Base-by-base conservation (phyloP, 2,888 invertebrate genomes). In the Cataglyphis albicans region DNA sequence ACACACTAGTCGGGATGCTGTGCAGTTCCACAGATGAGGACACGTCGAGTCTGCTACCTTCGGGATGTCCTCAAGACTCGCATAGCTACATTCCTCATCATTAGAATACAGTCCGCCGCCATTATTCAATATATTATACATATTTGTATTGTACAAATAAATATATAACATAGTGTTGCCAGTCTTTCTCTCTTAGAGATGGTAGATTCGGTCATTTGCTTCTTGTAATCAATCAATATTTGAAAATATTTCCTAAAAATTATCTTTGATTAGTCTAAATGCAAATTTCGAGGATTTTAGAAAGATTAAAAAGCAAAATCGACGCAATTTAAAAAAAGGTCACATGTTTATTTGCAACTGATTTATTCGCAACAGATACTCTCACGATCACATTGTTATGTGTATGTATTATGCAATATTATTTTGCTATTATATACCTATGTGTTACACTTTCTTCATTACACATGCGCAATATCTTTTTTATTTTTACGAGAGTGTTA, bases 1-100 rank as follows among this genome's bases (percentile, higher is more conserved):
- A 94, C 81, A 94, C 94, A 0, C 89, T 94, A 21, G 93, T 94
- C 1, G 94, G 94, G 0, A 94, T 94, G 94, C 86, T 94, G 6
- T 94, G 93, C 87, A 93, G 91, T 84, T 90, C 94, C 18, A 88
- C 90, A 1, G 93, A 93, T 7, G 91, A 93, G 35, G 91, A 91
- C 44, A 81, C 75, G n/a, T 81, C 90, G 21, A 86, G 59, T 41
- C 82, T 92, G 38, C 63, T 92, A 25, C 74, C 52, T 52, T 52
- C 91, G 0, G 89, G 90, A 21, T 92, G 92, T 59, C 85, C 90
- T 1, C 92, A 91, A 64, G 86, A 91, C 41, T 82, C 90, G 21
- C 94, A 93, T 82, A 90, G 89, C 63, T 94, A 92, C 87, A 93
- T 94, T 89, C 92, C 93, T 86, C 93, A 94, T 90, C 93, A 94